Evolutionary conservation across 2,888 invertebrate species (phyloP).

Genomic region (Caenorhabditis sp.): DNA sequence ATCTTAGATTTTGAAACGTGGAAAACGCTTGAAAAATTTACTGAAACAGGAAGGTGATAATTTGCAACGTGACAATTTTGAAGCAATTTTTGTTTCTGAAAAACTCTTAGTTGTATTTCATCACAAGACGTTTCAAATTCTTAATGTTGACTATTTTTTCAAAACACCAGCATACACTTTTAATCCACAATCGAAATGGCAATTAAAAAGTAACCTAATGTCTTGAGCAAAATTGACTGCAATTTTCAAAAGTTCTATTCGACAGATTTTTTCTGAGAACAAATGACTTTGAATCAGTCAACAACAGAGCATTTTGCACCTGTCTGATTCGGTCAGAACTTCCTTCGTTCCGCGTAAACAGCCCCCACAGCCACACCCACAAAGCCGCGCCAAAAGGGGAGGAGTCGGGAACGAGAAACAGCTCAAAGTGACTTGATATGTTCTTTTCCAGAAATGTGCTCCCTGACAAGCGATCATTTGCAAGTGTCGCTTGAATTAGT

Average conservation of each 20-base stretch:
- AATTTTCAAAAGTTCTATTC: no score
- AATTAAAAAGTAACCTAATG: no score
- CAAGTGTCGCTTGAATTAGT: slow-evolving; percentile 43
- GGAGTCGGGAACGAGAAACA: slow-evolving; percentile 13
- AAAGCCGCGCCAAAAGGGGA: slow-evolving; percentile 15
- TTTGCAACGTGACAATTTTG: no score
- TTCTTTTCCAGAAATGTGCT: slow-evolving; percentile 58
- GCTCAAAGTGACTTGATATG: slow-evolving; percentile 21
- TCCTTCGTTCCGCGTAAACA: slow-evolving; percentile 29
- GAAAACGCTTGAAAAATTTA: not conserved
- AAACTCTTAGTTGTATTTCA: no score
- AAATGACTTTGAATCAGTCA: slow-evolving; percentile 1
- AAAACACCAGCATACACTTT: no score
- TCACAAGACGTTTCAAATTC: no score
- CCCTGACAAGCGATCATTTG: slow-evolving; percentile 20
- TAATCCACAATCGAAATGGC: no score
- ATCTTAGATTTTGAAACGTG: not conserved
- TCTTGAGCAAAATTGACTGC: no score
- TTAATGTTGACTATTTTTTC: no score
- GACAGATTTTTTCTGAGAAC: not conserved
- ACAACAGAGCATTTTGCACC: slow-evolving; percentile 23
- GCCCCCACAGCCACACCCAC: slow-evolving; percentile 24
- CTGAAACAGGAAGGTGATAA: no score
- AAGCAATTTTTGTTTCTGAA: no score
- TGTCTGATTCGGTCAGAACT: slow-evolving; percentile 19